A percentile compares a stretch with the other conserved stretches of the same genome.
phyloP scores from a whole-genome alignment of 2,797 vertebrate species.

The Craterocephalus amniculus region DNA sequence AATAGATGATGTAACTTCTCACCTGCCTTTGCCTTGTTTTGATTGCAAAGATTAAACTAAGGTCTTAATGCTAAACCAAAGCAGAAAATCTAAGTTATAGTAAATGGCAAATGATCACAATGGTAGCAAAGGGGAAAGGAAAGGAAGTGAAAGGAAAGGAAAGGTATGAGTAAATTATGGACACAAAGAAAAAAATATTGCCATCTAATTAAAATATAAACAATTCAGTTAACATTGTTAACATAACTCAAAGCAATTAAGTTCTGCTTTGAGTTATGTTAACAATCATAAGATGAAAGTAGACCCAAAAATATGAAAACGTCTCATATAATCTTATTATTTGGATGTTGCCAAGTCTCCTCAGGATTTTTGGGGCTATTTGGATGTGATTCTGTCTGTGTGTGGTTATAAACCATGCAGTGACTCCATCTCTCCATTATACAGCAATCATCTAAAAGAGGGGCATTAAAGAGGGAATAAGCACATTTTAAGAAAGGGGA shows the following conservation, averaged over 20 bases:
- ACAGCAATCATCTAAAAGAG: slow-evolving; percentile 73
- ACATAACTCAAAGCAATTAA: too few relatives aligned
- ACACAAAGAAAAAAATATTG: background rate
- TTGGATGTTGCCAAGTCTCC: slow-evolving; percentile 57
- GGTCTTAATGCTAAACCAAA: too few relatives aligned
- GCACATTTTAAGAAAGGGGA: slow-evolving; percentile 65
- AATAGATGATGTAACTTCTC: background rate
- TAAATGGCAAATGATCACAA: too few relatives aligned
- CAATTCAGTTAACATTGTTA: too few relatives aligned
- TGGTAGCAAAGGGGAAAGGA: too few relatives aligned
- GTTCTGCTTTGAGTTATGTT: slow-evolving; percentile 49
- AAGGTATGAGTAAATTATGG: background rate
- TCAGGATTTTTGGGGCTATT: slow-evolving; percentile 41
- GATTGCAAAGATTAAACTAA: background rate
- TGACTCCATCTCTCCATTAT: slow-evolving; percentile 78
- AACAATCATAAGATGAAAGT: slow-evolving; percentile 58
- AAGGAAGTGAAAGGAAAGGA: background rate
- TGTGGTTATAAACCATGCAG: slow-evolving; percentile 68
- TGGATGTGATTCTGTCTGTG: slow-evolving; percentile 47
- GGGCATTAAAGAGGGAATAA: slow-evolving; percentile 72
- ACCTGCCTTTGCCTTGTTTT: background rate
- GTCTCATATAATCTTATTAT: slow-evolving; percentile 56
- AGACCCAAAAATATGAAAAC: slow-evolving; percentile 49
- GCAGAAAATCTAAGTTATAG: too few relatives aligned
- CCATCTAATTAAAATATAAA: background rate